Evolutionary conservation across 2,797 vertebrate species (phyloP).

Genomic region (Gymnoscopelus braueri): DNA sequence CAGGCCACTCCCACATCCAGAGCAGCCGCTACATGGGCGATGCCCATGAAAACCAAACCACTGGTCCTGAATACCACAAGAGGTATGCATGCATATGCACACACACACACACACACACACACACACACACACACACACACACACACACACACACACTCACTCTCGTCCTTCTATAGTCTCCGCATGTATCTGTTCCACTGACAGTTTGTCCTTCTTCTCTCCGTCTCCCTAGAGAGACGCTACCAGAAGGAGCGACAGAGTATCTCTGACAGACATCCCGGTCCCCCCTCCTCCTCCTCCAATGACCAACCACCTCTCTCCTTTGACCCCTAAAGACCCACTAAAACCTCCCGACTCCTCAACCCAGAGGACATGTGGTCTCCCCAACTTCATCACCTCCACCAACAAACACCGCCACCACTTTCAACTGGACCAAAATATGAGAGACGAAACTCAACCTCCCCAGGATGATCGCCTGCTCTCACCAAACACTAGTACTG

Average conservation of each 20-base stretch:
- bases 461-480: too few species aligned
- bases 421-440: slow-evolving; percentile 25
- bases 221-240: slow-evolving; percentile 59
- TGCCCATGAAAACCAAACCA: slow-evolving; percentile 78
- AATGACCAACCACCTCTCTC: slow-evolving; percentile 43
- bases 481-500: too few species aligned
- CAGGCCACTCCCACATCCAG: slow-evolving; percentile 68
- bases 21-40: slow-evolving; percentile 87
- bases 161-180: too few species aligned
- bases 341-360: slow-evolving; percentile 17
- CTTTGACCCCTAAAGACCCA: slow-evolving; percentile 31
- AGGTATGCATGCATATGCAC: slow-evolving; percentile 61
- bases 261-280: slow-evolving; percentile 58
- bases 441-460: not conserved
- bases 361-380: slow-evolving; percentile 11
- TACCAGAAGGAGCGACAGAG: slow-evolving; percentile 57
- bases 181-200: not conserved
- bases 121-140: slow-evolving; percentile 4
- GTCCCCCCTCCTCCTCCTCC: slow-evolving; percentile 7
- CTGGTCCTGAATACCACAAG: slow-evolving; percentile 60
- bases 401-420: slow-evolving; percentile 4
- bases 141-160: slow-evolving; percentile 9
- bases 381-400: not conserved
- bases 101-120: not conserved
- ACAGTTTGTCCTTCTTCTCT: slow-evolving; percentile 27